Evolutionary conservation across 1,140 invertebrate species (phyloP), one percentile per base, ranked within the genome.

Genomic region (Orius insidiosus): DNA sequence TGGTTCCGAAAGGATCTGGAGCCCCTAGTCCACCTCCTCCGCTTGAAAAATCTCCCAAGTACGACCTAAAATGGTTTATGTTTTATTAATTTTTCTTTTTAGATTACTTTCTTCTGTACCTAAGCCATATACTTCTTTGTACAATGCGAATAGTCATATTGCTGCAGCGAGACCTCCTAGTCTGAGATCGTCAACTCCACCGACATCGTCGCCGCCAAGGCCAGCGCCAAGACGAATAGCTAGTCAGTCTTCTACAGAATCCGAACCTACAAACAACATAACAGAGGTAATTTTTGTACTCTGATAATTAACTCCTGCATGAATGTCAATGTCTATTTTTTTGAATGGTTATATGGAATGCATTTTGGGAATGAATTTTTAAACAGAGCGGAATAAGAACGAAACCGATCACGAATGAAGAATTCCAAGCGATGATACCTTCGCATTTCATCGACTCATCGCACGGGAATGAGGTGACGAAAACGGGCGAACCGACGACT

Each of bases 341-440:
- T 31, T 42, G 19, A 14, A 24, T 42, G 40, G 24, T 24, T 42
- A 13, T 30, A 32, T 15, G 32, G 15, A 18, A 38, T 37, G 33
- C 33, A 19, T 37, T 33, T 34, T 36, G 35, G 35, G 45, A 32
- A 37, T 46, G 45, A n/a, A 24, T 24, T 24, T 24, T n/a, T 55
- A 87, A 24, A 24, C 24, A 24, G 24, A 24, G 3, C 24, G 24
- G 24, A 7, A 24, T 24, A 24, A 24, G 78, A 63, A 70, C 78
- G 62, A 76, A 80, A 64, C 80, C 82, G 58, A 78, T 86, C 67
- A 87, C 82, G 65, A 87, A 80, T 69, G 83, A 86, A 69, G 82
- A 87, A 66, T 87, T 88, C 73, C 80, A 86, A 75, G 82, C 84
- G 63, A 84, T 90, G 83, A 88, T 89, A 57, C 85, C 85, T 55